Conservation (phyloP, 2,888 invertebrate genomes). For the Norana najaformis region DNA sequence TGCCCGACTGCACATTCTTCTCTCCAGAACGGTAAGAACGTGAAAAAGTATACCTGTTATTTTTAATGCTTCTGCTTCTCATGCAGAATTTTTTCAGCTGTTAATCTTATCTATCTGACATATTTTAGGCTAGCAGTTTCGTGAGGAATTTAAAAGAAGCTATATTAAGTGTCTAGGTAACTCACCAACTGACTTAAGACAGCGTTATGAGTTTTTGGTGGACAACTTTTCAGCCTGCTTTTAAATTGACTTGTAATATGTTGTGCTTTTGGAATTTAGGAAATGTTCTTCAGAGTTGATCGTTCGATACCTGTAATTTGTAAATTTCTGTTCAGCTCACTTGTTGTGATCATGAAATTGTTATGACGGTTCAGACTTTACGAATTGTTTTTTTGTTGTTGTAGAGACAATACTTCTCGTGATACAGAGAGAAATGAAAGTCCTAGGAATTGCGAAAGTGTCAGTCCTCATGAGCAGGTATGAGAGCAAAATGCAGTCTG, state of each 20-base stretch:
- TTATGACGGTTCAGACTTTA: neutral
- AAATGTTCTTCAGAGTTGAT: neutral
- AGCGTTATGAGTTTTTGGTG: too few species aligned
- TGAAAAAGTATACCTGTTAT: too few species aligned
- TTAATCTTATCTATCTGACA: neutral
- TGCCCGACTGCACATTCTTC: constrained; percentile 55
- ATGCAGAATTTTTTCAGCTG: too few species aligned
- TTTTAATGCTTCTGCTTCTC: neutral
- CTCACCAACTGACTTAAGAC: too few species aligned
- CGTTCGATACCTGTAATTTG: neutral
- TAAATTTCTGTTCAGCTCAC: neutral
- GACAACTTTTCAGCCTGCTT: too few species aligned
- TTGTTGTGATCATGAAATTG: neutral
- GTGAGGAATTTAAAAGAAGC: neutral
- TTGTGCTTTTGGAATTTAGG: neutral
- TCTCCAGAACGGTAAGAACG: constrained; percentile 41
- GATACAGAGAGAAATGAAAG: neutral
- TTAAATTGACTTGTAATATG: neutral
- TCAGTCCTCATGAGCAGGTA: neutral
- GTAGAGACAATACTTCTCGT: neutral
- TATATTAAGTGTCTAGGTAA: neutral
- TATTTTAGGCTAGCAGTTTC: neutral
- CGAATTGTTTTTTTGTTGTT: neutral
- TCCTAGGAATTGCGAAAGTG: neutral
- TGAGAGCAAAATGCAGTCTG: neutral